Base-by-base conservation (phyloP, 2,113 vertebrate species). In the Cromileptes altivelis region DNA sequence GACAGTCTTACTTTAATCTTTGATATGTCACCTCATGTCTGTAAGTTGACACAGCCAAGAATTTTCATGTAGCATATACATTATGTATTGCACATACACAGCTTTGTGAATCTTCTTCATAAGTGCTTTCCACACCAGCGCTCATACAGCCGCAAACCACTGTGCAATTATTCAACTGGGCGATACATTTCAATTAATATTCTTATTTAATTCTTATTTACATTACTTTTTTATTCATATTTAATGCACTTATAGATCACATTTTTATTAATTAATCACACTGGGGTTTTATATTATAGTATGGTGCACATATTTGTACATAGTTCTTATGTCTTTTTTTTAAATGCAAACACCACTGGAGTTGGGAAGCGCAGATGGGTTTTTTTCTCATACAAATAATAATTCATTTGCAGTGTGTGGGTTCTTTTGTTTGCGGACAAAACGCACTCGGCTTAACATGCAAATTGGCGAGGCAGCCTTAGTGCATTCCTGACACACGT, bases 381-480 rank as follows among this genome's bases (percentile, higher is more conserved):
- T 67, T 78, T 75, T 74, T 58, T 4, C 30, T 70, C 53, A 75
- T 25, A 61, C 18, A 81, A 85, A 87, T 21, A 55, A 73, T 42
- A 42, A 75, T 80, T 83, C 2, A 70, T 81, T 64, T 65, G 55
- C 61, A 80, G 9, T 72, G 52, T 61, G 78, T 45, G 42, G 42
- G 42, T 45, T 45, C 42, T 45, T 45, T 45, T 45, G 42, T 90
- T 89, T 88, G 53, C 19, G 37, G 61, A 57, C 57, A 11, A 78
- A 85, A 82, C 27, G n/a, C 40, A 56, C 58, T 74, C 2, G 4
- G 40, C 42, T 87, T 18, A 40, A 83, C 37, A 58, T 0, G 21
- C 10, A 81, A 76, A 83, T 69, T 72, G 55, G 33, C 1, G 37
- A 64, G n/a, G 42, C 12, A 37, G 74, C 63, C 63, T 76, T 4